Evolutionary conservation across 2,888 invertebrate genomes (phyloP), one percentile per base, ranked within the genome.

Genomic region (Apocheima hispidaria): DNA sequence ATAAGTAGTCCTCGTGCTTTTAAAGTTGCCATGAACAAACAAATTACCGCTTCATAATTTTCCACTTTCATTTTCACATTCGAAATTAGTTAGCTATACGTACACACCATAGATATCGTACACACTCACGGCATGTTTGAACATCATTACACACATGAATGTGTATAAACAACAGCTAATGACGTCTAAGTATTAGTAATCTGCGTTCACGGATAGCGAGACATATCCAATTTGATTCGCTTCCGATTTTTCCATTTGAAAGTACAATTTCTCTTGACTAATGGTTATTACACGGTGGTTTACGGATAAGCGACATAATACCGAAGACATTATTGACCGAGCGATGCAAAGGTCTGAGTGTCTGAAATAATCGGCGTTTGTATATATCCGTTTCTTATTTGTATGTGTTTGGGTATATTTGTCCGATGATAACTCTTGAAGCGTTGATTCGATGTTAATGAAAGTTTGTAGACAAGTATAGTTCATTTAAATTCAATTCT

Each of bases 181-280:
- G 51, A 52, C n/a, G 6, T 9, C 35, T 20, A 55, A 54, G 50
- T 61, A 48, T 14, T 40, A 48, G 51, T 57, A 52, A 57, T 61
- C 46, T 50, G 21, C 48, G 50, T 59, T 51, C 59, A 67, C 61
- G 65, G 61, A 21, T 49, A 41, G 50, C 49, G 36, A 50, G 51
- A 61, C 63, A 75, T 71, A 74, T 74, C 74, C 78, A 79, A 67
- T 79, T 77, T 73, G 79, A 73, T 77, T 74, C 71, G 81, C 79
- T 82, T 81, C 82, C 81, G 76, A 84, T 87, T 84, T 84, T 84
- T 82, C 83, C 80, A 77, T 71, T 68, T 65, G 84, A 84, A 85
- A 85, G 84, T 84, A 73, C 72, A 80, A 81, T 87, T 84, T 86
- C 84, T 80, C 84, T 81, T 75, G 70, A 79, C 66, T 56, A 50